Conservation (phyloP, 2,888 invertebrate genomes). For the Strigamia crassipes region DNA sequence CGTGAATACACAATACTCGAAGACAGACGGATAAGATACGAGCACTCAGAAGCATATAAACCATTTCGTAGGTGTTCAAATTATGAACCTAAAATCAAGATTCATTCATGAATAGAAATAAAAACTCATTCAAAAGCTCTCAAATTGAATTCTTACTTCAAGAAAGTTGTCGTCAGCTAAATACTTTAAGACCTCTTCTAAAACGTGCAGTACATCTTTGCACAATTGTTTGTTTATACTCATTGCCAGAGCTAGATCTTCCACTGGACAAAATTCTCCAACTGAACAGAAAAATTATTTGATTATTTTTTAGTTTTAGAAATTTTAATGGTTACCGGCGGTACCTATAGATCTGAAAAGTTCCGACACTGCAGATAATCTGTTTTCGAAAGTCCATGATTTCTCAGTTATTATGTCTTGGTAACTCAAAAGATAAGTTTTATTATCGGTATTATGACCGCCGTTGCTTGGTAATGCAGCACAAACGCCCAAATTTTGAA, state of each 20-base stretch:
- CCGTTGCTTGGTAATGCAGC: not conserved
- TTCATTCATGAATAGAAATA: not conserved
- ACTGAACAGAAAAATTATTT: not conserved
- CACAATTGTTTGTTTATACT: not conserved
- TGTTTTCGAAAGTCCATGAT: not conserved
- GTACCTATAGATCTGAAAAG: not conserved
- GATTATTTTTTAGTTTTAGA: not conserved
- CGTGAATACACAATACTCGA: not conserved
- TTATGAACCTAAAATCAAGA: not conserved
- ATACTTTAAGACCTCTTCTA: not conserved
- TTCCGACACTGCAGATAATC: not conserved
- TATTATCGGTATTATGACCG: not conserved
- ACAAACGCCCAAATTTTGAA: conserved; percentile 21
- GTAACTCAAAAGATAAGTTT: not conserved
- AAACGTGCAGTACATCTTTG: not conserved
- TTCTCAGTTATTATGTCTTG: not conserved
- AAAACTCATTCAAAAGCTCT: not conserved
- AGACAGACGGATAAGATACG: not conserved
- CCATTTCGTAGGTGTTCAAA: not conserved
- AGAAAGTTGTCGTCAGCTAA: not conserved
- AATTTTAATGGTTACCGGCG: not conserved
- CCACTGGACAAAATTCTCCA: not conserved
- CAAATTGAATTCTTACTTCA: not conserved
- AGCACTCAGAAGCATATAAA: not conserved
- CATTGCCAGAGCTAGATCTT: not conserved